A percentile compares a stretch with the other conserved stretches of the same genome.
These are phyloP conservation scores for Botia almorhae DNA, from an alignment of 2,797 vertebrate genomes.

Conservation along the genomic window DNA sequence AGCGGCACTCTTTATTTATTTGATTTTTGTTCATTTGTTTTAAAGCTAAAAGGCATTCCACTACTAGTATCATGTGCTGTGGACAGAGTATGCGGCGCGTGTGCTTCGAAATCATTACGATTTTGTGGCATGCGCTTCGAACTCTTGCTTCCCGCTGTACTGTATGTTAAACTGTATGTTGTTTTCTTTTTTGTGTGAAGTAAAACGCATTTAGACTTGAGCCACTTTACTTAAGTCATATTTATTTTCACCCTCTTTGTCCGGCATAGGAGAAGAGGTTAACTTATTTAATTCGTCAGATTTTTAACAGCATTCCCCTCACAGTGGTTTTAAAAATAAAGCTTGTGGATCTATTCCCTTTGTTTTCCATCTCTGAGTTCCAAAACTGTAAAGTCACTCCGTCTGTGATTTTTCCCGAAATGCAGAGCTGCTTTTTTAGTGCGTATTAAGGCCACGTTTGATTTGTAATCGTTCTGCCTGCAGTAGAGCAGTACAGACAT, in stretches of 20 bases:
- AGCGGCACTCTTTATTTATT: slow-evolving; percentile 73
- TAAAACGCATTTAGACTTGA: slow-evolving; percentile 12
- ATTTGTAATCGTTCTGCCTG: slow-evolving; percentile 64
- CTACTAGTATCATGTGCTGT: slow-evolving; percentile 64
- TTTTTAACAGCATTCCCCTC: not conserved
- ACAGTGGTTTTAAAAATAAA: slow-evolving; percentile 3
- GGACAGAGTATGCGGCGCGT: slow-evolving; percentile 19
- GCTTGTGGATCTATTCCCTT: slow-evolving; percentile 10
- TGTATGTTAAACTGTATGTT: not conserved
- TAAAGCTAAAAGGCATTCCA: slow-evolving; percentile 72
- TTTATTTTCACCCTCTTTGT: slow-evolving; percentile 44
- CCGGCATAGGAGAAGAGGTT: slow-evolving; percentile 7
- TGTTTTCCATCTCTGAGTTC: not conserved
- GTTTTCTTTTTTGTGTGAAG: not conserved
- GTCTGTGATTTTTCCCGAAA: slow-evolving; percentile 16
- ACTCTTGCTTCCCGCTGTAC: slow-evolving; percentile 17
- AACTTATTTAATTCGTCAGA: slow-evolving; percentile 12
- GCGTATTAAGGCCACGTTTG: slow-evolving; percentile 20
- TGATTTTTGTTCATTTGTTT: slow-evolving; percentile 48
- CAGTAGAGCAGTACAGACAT: slow-evolving; percentile 14
- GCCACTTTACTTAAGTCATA: slow-evolving; percentile 3
- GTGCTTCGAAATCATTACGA: not conserved
- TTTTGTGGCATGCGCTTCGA: not conserved
- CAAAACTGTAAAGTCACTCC: not conserved
- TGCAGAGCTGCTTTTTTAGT: slow-evolving; percentile 31